These are phyloP conservation scores for Anoplopoma fimbria DNA, from an alignment of 2,113 vertebrate genomes.

Conservation along the genomic window DNA sequence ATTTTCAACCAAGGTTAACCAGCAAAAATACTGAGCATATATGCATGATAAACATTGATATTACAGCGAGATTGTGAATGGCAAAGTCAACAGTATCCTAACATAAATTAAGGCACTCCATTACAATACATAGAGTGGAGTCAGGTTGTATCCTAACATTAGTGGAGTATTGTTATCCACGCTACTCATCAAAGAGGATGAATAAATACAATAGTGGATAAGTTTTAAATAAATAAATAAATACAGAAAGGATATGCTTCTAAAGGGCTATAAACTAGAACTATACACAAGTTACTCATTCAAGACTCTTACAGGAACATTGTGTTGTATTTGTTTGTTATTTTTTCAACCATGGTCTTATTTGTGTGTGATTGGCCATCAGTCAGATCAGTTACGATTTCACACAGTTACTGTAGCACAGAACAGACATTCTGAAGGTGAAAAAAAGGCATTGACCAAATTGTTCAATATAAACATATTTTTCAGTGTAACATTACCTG, in stretches of 20 bases:
- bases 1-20: conserved; percentile 18
- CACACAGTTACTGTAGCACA: not conserved
- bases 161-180: conserved; percentile 14
- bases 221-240: conserved; percentile 43
- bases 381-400: conserved; percentile 2
- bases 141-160: not conserved
- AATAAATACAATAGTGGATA: conserved; percentile 41
- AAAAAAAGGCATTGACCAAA: not conserved
- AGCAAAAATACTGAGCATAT: conserved; percentile 39
- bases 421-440: not conserved
- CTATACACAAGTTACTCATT: conserved; percentile 31
- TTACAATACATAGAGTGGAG: conserved; percentile 47
- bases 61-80: conserved; percentile 54
- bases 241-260: conserved; percentile 28
- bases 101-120: conserved; percentile 71
- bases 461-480: not conserved
- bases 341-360: conserved; percentile 6
- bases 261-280: conserved; percentile 24
- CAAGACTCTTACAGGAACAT: conserved; percentile 26
- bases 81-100: conserved; percentile 43
- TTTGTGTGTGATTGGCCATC: not conserved
- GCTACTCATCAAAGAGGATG: conserved; percentile 24
- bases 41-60: conserved; percentile 35
- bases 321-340: not conserved
- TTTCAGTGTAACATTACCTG: not conserved